phyloP scores from a whole-genome alignment of 2,113 vertebrate species.

The Ibidorhyncha struthersii region DNA sequence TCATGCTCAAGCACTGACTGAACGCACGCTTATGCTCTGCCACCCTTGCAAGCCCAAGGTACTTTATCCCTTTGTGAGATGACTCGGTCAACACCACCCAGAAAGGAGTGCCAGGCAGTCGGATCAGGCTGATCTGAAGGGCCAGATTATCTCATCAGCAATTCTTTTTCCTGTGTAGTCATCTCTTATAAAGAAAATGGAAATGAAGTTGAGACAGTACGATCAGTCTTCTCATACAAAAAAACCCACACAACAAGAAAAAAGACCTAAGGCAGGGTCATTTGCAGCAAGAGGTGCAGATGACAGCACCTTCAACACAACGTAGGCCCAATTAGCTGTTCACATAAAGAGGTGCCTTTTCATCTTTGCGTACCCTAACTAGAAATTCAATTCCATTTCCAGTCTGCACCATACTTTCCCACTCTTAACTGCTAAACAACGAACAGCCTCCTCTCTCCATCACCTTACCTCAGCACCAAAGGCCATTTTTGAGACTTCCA shows the following conservation, averaged over 20 bases:
- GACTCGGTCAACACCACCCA: not conserved
- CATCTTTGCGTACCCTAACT: not conserved
- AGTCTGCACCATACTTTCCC: not conserved
- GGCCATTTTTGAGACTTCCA: not conserved
- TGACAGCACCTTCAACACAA: not conserved
- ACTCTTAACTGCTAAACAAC: not conserved
- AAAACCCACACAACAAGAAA: not conserved
- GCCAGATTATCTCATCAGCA: not conserved
- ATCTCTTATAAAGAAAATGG: not conserved
- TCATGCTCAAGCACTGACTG: not conserved
- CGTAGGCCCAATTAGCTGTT: not conserved
- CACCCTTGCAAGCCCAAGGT: not conserved
- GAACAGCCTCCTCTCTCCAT: not conserved
- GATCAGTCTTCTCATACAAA: not conserved
- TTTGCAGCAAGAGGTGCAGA: not conserved
- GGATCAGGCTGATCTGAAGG: not conserved
- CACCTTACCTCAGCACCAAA: not conserved
- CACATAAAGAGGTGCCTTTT: not conserved
- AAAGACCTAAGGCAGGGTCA: not conserved
- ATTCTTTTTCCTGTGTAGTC: not conserved
- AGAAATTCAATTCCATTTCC: not conserved
- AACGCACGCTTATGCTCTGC: not conserved
- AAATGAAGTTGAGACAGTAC: not conserved
- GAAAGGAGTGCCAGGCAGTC: not conserved
- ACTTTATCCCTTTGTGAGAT: not conserved